phyloP scores from a whole-genome alignment of 2,888 invertebrate genomes.

The Notodonta ziczac region DNA sequence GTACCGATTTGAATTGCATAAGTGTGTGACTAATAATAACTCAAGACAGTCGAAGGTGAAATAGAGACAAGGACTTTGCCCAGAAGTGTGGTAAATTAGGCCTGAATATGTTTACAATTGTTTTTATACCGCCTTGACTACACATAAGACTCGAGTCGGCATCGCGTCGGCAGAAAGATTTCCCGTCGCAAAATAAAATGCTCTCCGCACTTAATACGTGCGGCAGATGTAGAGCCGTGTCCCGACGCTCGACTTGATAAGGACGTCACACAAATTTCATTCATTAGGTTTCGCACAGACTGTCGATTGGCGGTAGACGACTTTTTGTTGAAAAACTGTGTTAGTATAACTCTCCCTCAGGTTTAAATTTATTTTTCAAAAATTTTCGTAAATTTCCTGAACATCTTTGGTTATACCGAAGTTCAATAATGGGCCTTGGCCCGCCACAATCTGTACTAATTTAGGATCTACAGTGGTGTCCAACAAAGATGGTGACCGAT shows the following conservation, averaged over 20 bases:
- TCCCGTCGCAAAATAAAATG: conserved; percentile 45
- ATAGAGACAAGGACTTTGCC: too few relatives aligned
- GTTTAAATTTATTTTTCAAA: too few relatives aligned
- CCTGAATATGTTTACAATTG: background rate
- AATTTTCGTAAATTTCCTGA: too few relatives aligned
- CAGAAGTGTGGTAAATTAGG: background rate
- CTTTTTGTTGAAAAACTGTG: background rate
- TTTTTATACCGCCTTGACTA: conserved; percentile 19
- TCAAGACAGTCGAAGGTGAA: too few relatives aligned
- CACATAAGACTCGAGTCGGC: conserved; percentile 26
- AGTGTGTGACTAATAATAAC: too few relatives aligned
- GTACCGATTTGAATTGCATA: too few relatives aligned
- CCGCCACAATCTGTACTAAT: too few relatives aligned
- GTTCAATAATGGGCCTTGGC: too few relatives aligned
- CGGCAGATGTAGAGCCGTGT: conserved; percentile 25
- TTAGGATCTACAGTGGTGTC: too few relatives aligned
- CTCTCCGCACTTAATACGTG: conserved; percentile 33
- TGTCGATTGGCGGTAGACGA: background rate
- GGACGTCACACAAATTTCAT: conserved; percentile 31
- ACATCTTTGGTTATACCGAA: too few relatives aligned
- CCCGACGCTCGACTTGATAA: conserved; percentile 34
- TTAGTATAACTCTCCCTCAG: too few relatives aligned
- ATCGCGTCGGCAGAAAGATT: conserved; percentile 42
- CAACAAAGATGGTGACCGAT: too few relatives aligned
- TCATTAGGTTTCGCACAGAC: conserved; percentile 26